phyloP scores from a whole-genome alignment of 64 coral and sea anemone genomes.

The Montipora efflorescens region DNA sequence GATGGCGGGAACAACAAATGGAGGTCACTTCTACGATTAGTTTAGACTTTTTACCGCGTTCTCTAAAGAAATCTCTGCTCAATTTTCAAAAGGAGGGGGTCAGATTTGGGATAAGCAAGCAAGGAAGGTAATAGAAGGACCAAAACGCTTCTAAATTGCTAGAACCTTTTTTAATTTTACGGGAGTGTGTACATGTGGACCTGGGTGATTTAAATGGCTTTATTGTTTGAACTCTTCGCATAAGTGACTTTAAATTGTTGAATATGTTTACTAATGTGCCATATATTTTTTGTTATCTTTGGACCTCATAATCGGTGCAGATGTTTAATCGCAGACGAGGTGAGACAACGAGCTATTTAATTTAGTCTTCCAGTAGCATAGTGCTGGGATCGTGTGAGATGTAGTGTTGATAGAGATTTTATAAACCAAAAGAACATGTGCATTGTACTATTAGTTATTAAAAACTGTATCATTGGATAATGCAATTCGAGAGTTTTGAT shows the following conservation, averaged over 20 bases:
- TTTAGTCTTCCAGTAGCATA: too few species aligned
- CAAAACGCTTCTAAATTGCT: background rate
- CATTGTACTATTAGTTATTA: too few species aligned
- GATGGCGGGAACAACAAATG: constrained; percentile 40
- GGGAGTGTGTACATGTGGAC: background rate
- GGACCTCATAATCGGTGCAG: background rate
- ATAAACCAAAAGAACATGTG: too few species aligned
- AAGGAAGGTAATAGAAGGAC: constrained; percentile 80
- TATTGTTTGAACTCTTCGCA: too few species aligned
- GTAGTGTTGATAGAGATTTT: too few species aligned
- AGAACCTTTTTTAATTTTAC: background rate
- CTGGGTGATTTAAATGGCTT: background rate
- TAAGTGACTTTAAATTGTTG: background rate
- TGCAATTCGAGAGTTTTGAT: too few species aligned
- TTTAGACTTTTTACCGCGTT: constrained; percentile 59
- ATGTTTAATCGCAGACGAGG: constrained; percentile 98
- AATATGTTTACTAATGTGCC: background rate
- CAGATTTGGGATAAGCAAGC: constrained; percentile 83
- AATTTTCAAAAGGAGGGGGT: constrained; percentile 89
- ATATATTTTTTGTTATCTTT: background rate
- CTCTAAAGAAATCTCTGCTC: constrained; percentile 69
- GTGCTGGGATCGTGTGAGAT: too few species aligned
- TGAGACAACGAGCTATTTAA: constrained; percentile 16
- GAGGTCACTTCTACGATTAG: constrained; percentile 3
- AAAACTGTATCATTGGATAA: too few species aligned